Conservation (phyloP, 2,797 vertebrate genomes). For the Hephaestus fuliginosus region DNA sequence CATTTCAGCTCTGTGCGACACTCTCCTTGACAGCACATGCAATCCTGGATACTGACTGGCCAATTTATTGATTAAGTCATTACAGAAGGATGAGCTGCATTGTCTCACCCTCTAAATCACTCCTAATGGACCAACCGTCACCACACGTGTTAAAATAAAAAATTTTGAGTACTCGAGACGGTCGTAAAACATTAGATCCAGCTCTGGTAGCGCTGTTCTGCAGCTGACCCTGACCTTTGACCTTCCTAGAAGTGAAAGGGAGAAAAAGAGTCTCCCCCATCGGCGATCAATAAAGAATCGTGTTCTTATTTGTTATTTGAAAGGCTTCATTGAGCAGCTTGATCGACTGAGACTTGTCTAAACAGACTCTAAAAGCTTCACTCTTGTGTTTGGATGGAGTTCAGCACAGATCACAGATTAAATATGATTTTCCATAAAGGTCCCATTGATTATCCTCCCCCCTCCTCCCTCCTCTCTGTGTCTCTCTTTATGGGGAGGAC, state of each 20-base stretch:
- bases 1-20: slow-evolving; percentile 1
- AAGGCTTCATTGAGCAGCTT: slow-evolving; percentile 7
- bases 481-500: neutral
- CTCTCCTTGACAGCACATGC: slow-evolving; percentile 7
- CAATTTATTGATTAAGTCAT: slow-evolving; percentile 59
- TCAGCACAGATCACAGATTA: neutral
- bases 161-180: neutral
- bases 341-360: neutral
- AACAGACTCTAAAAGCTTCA: neutral
- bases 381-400: neutral
- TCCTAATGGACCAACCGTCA: slow-evolving; percentile 12
- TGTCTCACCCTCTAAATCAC: slow-evolving; percentile 25
- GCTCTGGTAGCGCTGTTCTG: neutral
- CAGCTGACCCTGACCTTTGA: slow-evolving; percentile 25
- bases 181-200: neutral
- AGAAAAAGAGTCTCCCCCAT: neutral
- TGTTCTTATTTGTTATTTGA: neutral
- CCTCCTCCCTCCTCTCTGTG: neutral
- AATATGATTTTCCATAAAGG: slow-evolving; percentile 1
- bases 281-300: neutral
- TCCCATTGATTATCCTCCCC: neutral
- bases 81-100: slow-evolving; percentile 7
- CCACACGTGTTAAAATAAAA: neutral
- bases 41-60: slow-evolving; percentile 26
- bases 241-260: neutral